Evolutionary conservation across 2,888 invertebrate genomes (phyloP).

Genomic region (Amphipoea oculea): DNA sequence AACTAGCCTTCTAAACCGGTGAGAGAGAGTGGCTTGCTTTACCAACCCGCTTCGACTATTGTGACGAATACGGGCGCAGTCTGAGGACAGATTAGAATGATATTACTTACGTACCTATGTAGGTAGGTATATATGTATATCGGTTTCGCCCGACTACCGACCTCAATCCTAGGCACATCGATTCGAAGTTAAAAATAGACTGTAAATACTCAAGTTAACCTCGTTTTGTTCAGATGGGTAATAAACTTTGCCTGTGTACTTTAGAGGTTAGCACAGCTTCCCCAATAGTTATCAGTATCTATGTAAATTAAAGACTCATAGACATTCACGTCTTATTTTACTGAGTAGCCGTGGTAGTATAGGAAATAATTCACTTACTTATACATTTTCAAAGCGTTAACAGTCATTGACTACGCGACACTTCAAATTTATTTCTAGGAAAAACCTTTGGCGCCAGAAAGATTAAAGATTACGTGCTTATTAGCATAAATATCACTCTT

Average conservation of each 20-base stretch:
- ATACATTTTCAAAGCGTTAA: constrained; percentile 7
- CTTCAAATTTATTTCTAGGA: constrained; percentile 33
- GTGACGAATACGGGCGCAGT: constrained; percentile 1
- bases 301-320: background rate
- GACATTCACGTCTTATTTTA: background rate
- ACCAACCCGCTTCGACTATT: constrained; percentile 24
- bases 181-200: background rate
- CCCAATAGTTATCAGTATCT: background rate
- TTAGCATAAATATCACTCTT: constrained; percentile 41
- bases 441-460: constrained; percentile 38
- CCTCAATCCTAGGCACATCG: background rate
- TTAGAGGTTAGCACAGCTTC: background rate
- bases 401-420: constrained; percentile 7
- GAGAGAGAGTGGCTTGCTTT: constrained; percentile 6
- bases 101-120: background rate
- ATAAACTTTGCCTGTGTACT: background rate
- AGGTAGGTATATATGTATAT: background rate
- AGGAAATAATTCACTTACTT: background rate
- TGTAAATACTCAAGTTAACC: background rate
- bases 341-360: background rate
- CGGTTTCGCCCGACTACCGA: background rate
- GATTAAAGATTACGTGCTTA: constrained; percentile 11
- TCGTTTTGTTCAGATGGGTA: background rate
- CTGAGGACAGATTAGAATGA: background rate
- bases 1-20: constrained; percentile 35